Evolutionary conservation across 2,113 vertebrate genomes (phyloP).

Genomic region (Brachyhypopomus occidentalis): DNA sequence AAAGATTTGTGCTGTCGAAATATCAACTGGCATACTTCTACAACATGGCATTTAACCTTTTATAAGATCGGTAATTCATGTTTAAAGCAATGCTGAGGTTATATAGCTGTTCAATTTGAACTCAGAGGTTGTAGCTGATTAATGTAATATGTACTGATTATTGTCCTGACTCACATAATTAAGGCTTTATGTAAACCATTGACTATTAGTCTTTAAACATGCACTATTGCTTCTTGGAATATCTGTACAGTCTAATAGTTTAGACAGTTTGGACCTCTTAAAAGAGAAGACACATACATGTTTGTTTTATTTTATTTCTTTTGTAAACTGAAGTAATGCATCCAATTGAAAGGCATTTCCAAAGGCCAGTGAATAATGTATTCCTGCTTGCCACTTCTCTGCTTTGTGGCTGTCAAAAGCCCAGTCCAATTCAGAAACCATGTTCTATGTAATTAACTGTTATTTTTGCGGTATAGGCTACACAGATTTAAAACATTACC

Average conservation of each 20-base stretch:
- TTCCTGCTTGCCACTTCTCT: not conserved
- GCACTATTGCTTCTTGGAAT: not conserved
- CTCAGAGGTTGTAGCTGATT: not conserved
- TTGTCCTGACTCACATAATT: slow-evolving; percentile 16
- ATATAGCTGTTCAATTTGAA: not conserved
- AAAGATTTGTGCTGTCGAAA: no score
- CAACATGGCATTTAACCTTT: no score
- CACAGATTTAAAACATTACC: no score
- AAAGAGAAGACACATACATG: not conserved
- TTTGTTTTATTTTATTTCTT: not conserved
- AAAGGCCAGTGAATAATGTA: not conserved
- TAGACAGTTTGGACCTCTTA: not conserved
- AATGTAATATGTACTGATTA: slow-evolving; percentile 12
- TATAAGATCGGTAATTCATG: no score
- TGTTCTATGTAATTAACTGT: no score
- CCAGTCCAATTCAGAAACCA: not conserved
- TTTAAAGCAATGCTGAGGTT: not conserved
- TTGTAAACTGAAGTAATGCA: not conserved
- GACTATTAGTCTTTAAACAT: not conserved
- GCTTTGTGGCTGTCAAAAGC: slow-evolving; percentile 17
- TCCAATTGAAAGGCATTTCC: not conserved
- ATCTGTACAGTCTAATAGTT: not conserved
- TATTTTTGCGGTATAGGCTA: no score
- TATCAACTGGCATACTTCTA: no score
- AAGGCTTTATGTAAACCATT: not conserved